phyloP scores from a whole-genome alignment of 2,797 vertebrate genomes.

The Hipposideros larvatus region DNA sequence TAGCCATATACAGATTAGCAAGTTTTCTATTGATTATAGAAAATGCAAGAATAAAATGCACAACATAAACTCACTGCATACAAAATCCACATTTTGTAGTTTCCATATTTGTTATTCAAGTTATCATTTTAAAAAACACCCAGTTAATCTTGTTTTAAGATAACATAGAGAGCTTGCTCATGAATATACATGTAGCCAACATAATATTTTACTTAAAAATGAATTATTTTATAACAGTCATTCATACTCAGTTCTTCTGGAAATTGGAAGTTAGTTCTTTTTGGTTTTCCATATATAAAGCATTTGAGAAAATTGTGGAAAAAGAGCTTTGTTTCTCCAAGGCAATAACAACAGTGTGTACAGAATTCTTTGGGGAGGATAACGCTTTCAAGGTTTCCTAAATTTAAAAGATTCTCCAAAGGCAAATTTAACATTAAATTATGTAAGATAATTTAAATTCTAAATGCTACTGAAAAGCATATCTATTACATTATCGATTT shows the following conservation, averaged over 20 bases:
- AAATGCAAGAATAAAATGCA: slow-evolving; percentile 32
- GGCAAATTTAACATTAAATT: slow-evolving; percentile 54
- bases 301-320: slow-evolving; percentile 23
- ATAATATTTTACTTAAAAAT: slow-evolving; percentile 24
- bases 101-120: not conserved
- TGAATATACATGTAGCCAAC: not conserved
- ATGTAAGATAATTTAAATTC: not conserved
- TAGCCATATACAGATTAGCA: not conserved
- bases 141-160: slow-evolving; percentile 25
- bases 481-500: not conserved
- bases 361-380: not conserved
- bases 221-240: not conserved
- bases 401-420: slow-evolving; percentile 61
- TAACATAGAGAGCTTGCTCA: not conserved
- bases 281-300: not conserved
- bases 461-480: slow-evolving; percentile 19
- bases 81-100: not conserved
- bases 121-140: not conserved
- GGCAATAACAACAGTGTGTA: slow-evolving; percentile 33
- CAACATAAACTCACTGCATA: not conserved
- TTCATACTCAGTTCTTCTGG: not conserved
- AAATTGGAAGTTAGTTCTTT: not conserved
- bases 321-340: slow-evolving; percentile 35
- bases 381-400: slow-evolving; percentile 55
- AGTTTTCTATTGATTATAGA: not conserved